Evolutionary conservation across 2,888 invertebrate species (phyloP).

Genomic region (Theretra japonica): DNA sequence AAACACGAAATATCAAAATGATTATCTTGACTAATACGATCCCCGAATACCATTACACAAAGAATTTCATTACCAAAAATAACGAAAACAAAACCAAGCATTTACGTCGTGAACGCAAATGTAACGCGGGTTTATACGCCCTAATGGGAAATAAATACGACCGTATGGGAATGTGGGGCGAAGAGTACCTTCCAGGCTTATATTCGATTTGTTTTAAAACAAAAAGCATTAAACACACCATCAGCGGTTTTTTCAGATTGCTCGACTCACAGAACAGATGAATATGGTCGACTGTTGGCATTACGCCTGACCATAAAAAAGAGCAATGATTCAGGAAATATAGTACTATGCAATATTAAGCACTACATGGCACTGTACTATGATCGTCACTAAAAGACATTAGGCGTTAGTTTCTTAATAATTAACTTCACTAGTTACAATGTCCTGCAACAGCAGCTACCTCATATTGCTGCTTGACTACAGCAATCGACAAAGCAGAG

Average conservation of each 20-base stretch:
- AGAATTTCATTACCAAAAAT: not conserved
- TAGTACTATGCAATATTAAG: no score
- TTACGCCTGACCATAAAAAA: no score
- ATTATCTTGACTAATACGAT: not conserved
- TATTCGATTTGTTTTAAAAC: slow-evolving; percentile 2
- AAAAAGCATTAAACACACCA: not conserved
- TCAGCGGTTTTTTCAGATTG: not conserved
- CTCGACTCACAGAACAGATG: no score
- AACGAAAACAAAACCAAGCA: not conserved
- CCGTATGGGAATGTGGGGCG: not conserved
- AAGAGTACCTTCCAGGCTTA: not conserved
- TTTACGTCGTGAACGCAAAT: slow-evolving; percentile 14
- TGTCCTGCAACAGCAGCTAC: no score
- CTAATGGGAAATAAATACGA: slow-evolving; percentile 24
- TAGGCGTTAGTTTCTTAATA: no score
- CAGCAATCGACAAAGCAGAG: no score
- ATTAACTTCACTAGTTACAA: no score
- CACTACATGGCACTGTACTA: no score
- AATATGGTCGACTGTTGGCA: no score
- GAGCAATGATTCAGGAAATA: no score
- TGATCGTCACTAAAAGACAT: no score
- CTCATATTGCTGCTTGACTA: no score
- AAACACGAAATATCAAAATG: not conserved
- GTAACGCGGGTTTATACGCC: slow-evolving; percentile 3
- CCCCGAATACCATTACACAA: not conserved